Evolutionary conservation across 64 coral and sea anemone genomes (phyloP), one percentile per base, ranked within the genome.

Genomic region (Anthopleura sola): DNA sequence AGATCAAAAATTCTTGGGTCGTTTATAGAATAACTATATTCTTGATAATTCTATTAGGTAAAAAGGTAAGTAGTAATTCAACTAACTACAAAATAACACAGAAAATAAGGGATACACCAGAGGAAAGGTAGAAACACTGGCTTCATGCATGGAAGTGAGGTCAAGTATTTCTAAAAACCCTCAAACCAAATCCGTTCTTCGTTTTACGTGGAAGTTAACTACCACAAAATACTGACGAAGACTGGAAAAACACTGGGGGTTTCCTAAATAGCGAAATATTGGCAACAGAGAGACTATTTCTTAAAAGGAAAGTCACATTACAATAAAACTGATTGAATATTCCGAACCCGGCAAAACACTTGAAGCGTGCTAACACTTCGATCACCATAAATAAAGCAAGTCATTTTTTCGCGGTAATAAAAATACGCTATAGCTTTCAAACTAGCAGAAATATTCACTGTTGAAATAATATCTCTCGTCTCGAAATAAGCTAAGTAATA

Each of bases 131-230:
- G 82, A 83, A 83, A 58, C 48, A 60, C 51, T 58, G 55, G 47
- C 48, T 57, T 91, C 66, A 78, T 55, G 88, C 93, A 95, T 95
- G 93, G 85, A 91, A 95, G 93, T 88, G 89, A 95, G 93, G 93
- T 95, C 93, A 95, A 95, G 93, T 91, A 95, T 91, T 90, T 86
- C 88, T 34, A 90, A 85, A 89, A 90, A 23, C 68, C 19, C 24
- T 29, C 51, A 90, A 84, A 79, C 76, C 37, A 47, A 44, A n/a
- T 81, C 40, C 78, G 78, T 48, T 28, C 49, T 53, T 81, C 66
- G 66, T 71, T 71, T 71, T 71, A 71, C 66, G 66, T 32, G 26
- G 29, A 71, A 71, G 26, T 34, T 3, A 62, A 71, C 66, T 71
- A 71, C 9, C 29, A 71, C 31, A 34, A 71, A 71, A 31, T 71